Conservation (phyloP, 2,113 vertebrate genomes). For the Diglossa brunneiventris region DNA sequence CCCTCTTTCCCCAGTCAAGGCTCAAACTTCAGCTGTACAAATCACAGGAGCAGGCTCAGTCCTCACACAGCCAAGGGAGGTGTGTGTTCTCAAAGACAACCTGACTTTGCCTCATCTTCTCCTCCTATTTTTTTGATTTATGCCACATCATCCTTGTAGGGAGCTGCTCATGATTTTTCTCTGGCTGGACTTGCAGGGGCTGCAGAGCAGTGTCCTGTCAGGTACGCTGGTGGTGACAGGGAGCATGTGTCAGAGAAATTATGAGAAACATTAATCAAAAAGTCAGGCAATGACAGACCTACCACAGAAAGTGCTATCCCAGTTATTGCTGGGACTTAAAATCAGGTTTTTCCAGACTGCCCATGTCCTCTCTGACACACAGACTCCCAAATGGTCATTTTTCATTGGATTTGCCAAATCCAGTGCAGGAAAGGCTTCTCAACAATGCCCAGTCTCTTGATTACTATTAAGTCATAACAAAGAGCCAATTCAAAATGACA, state of each 20-base stretch:
- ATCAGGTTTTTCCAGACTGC: not conserved
- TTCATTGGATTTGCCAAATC: not conserved
- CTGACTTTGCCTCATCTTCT: not conserved
- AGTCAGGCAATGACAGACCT: not conserved
- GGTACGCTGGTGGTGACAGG: not conserved
- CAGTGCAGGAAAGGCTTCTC: not conserved
- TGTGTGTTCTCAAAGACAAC: not conserved
- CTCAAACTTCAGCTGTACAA: not conserved
- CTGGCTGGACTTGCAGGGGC: not conserved
- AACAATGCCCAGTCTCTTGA: not conserved
- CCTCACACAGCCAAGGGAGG: not conserved
- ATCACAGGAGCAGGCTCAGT: not conserved
- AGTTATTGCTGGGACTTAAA: not conserved
- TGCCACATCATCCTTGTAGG: not conserved
- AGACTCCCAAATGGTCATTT: not conserved
- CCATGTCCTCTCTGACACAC: not conserved
- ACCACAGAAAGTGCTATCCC: not conserved
- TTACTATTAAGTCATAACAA: not conserved
- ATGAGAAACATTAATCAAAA: not conserved
- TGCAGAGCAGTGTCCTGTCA: not conserved
- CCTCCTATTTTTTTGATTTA: not conserved
- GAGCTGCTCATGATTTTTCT: not conserved
- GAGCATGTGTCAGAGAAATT: not conserved
- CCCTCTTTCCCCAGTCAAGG: not conserved
- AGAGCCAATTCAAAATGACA: not conserved